Base-by-base conservation (phyloP, 2,888 invertebrate species). In the Tenodera sinensis region DNA sequence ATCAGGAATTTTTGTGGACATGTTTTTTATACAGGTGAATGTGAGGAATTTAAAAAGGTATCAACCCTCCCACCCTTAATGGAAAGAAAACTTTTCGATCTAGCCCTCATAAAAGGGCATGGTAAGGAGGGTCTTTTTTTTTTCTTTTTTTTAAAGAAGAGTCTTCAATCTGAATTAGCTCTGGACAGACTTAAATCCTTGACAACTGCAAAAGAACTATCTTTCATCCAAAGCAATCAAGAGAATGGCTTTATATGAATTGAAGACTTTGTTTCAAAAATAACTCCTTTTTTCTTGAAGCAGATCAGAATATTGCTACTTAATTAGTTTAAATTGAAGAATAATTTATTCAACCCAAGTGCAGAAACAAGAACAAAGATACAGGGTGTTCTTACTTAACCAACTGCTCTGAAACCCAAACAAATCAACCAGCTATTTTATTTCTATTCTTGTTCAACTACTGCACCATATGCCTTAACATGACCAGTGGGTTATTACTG, bases 1-100 rank as follows among this genome's bases (percentile, higher is more conserved):
- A 85, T 88, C 88, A 88, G 81, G 81, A 84, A 71, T 71, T 84
- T 88, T 82, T 83, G 34, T 88, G 88, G 88, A 42, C 83, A 86
- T 30, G 28, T 89, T 89, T 83, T 87, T 84, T 89, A 83, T 88
- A 85, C 81, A 84, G 88, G 85, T 82, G 85, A 82, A 89, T 89
- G 89, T 89, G 89, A 89, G 89, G 89, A 89, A 89, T 89, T 89
- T 88, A 71, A 71, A n/a, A 30, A 71, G 54, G 54, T 71, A 20
- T 14, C 54, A 15, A 71, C n/a, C n/a, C n/a, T 30, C 14, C 14
- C 54, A 20, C 54, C 20, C 54, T 6, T 71, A 6, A 6, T 71
- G 3, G 54, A 71, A 71, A 71, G 54, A 71, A 71, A 71, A 71
- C 54, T 71, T 71, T 71, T 20, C 54, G 8, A 71, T 71, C 54